Evolutionary conservation across 1,140 invertebrate species (phyloP).

Genomic region (Plodia interpunctella): DNA sequence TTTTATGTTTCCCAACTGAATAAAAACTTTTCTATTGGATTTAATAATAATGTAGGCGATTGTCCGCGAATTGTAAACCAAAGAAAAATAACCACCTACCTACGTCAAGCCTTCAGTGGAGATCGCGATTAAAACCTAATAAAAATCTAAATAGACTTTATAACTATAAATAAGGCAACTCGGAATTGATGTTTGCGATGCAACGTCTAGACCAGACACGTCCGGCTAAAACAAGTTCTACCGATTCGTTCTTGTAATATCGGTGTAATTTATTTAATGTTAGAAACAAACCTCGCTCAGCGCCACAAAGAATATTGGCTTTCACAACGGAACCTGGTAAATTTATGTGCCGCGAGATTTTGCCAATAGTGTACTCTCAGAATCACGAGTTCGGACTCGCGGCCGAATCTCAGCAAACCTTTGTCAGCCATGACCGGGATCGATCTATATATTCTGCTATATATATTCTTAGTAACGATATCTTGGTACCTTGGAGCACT

Average conservation of each 20-base stretch:
- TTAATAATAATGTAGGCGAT: too few species aligned
- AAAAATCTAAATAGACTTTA: slow-evolving; percentile 35
- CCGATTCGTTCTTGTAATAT: slow-evolving; percentile 74
- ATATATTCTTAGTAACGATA: too few species aligned
- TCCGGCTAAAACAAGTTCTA: slow-evolving; percentile 63
- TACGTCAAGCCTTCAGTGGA: too few species aligned
- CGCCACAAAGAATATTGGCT: slow-evolving; percentile 72
- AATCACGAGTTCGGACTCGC: slow-evolving; percentile 6
- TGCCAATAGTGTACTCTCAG: slow-evolving; percentile 34
- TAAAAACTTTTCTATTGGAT: too few species aligned
- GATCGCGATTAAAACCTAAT: not conserved
- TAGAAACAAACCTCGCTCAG: slow-evolving; percentile 67
- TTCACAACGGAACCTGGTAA: slow-evolving; percentile 70
- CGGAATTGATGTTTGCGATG: slow-evolving; percentile 57
- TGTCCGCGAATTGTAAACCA: too few species aligned
- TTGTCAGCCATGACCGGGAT: too few species aligned
- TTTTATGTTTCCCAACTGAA: too few species aligned
- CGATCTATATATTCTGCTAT: too few species aligned
- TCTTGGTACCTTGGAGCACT: too few species aligned
- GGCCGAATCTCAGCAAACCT: not conserved
- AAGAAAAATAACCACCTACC: too few species aligned
- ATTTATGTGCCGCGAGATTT: slow-evolving; percentile 69
- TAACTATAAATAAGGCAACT: slow-evolving; percentile 42
- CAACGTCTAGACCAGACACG: slow-evolving; percentile 53
- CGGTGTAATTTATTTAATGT: slow-evolving; percentile 74